Evolutionary conservation across 2,888 invertebrate species (phyloP).

Genomic region (Agrochola macilenta): DNA sequence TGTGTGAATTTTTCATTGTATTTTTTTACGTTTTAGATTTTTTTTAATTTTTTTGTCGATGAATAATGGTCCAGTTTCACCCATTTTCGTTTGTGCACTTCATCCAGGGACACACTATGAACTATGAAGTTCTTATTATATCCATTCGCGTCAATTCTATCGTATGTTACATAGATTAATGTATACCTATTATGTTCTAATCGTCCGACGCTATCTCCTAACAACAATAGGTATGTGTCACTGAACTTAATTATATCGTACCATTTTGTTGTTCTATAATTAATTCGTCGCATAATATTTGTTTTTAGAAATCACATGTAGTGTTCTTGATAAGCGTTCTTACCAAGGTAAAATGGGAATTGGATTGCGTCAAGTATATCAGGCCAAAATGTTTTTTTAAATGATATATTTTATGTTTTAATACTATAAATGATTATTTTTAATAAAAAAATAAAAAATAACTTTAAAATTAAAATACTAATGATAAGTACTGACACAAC

Average conservation of each 20-base stretch:
- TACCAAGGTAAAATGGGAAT: background rate
- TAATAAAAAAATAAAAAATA: no score
- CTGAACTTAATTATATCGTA: conserved; percentile 33
- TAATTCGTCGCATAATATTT: conserved; percentile 11
- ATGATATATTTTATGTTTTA: no score
- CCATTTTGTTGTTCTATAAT: conserved; percentile 26
- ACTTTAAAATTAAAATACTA: no score
- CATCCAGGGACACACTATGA: no score
- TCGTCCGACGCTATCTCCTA: conserved; percentile 24
- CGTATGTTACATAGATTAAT: background rate
- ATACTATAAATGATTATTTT: no score
- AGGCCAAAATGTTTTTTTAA: no score
- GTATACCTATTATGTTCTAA: conserved; percentile 7
- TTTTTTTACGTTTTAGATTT: no score
- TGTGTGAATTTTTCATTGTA: no score
- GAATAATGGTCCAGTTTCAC: no score
- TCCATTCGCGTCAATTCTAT: background rate
- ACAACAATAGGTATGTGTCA: conserved; percentile 38
- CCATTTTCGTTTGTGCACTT: no score
- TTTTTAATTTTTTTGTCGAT: no score
- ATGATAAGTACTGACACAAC: no score
- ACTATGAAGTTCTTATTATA: background rate
- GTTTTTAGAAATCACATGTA: conserved; percentile 29
- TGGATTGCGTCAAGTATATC: background rate
- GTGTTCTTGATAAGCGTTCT: background rate